Percentiles rank a stretch among this genome's conserved stretches.
Conservation (phyloP, 2,888 invertebrate species). For the Physocephala rufipes region DNA sequence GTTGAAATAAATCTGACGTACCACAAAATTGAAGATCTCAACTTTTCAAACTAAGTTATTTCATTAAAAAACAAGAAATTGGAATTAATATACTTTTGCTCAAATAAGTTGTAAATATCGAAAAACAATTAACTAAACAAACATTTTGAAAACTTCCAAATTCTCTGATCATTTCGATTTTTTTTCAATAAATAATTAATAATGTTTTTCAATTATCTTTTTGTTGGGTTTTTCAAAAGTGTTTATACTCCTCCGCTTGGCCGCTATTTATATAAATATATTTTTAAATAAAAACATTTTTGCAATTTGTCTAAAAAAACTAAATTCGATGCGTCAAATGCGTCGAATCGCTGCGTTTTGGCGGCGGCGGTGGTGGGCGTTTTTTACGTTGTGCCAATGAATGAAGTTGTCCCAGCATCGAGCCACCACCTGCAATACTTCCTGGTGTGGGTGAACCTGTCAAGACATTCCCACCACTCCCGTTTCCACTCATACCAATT, state of each 20-base stretch:
- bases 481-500: conserved; percentile 6
- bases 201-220: no score
- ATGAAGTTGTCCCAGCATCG: conserved; percentile 44
- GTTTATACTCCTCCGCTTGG: background rate
- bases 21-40: no score
- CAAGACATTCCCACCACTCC: conserved; percentile 1
- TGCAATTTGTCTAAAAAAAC: conserved; percentile 41
- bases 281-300: conserved; percentile 6
- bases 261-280: background rate
- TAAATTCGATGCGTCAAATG: conserved; percentile 71
- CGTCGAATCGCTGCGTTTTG: conserved; percentile 88
- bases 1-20: no score
- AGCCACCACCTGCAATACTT: conserved; percentile 40
- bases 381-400: conserved; percentile 68
- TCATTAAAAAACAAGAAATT: no score
- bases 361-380: conserved; percentile 89
- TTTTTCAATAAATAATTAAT: no score
- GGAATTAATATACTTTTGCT: no score
- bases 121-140: no score
- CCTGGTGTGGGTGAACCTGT: conserved; percentile 40
- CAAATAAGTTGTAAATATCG: no score
- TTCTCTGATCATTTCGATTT: no score
- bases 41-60: no score
- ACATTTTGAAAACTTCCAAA: no score
- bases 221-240: conserved; percentile 1